Conservation (phyloP, 2,113 vertebrate genomes). For the Cyprinodon tularosa region DNA sequence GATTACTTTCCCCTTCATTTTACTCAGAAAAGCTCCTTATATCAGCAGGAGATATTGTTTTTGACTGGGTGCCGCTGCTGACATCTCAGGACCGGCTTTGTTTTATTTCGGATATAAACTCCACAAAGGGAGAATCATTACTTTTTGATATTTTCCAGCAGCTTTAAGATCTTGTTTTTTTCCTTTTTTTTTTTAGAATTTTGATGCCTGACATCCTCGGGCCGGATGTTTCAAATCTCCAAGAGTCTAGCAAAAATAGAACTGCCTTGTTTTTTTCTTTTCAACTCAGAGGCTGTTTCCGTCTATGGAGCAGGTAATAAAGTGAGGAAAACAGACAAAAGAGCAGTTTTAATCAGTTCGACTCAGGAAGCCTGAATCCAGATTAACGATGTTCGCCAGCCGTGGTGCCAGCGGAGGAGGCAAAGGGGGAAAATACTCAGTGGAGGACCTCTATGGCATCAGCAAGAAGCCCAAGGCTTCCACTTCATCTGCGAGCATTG, state of each 20-base stretch:
- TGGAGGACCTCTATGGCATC: slow-evolving; percentile 85
- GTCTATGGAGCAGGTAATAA: slow-evolving; percentile 30
- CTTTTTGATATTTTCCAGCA: slow-evolving; percentile 57
- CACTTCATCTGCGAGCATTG: slow-evolving; percentile 60
- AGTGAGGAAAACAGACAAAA: slow-evolving; percentile 8
- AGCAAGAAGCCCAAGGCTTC: slow-evolving; percentile 82
- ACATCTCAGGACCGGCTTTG: slow-evolving; percentile 53
- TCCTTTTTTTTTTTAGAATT: slow-evolving; percentile 4
- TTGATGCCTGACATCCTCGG: slow-evolving; percentile 61
- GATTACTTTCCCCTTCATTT: slow-evolving; percentile 62
- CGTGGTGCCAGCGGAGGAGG: slow-evolving; percentile 72
- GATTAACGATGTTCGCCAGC: slow-evolving; percentile 77
- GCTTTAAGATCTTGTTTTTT: slow-evolving; percentile 46
- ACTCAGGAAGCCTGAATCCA: slow-evolving; percentile 15
- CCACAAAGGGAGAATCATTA: slow-evolving; percentile 51
- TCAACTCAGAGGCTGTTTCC: slow-evolving; percentile 31
- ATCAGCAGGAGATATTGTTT: slow-evolving; percentile 57
- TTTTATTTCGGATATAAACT: slow-evolving; percentile 66
- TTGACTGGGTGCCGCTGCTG: slow-evolving; percentile 46
- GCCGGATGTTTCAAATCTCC: slow-evolving; percentile 61
- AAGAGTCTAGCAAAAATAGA: slow-evolving; percentile 65
- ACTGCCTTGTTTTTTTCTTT: slow-evolving; percentile 59
- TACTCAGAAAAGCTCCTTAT: slow-evolving; percentile 61
- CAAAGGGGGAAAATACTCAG: slow-evolving; percentile 81
- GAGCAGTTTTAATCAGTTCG: slow-evolving; percentile 35